These are phyloP conservation scores for Fulica atra DNA, from an alignment of 2,113 vertebrate species.

Conservation along the genomic window DNA sequence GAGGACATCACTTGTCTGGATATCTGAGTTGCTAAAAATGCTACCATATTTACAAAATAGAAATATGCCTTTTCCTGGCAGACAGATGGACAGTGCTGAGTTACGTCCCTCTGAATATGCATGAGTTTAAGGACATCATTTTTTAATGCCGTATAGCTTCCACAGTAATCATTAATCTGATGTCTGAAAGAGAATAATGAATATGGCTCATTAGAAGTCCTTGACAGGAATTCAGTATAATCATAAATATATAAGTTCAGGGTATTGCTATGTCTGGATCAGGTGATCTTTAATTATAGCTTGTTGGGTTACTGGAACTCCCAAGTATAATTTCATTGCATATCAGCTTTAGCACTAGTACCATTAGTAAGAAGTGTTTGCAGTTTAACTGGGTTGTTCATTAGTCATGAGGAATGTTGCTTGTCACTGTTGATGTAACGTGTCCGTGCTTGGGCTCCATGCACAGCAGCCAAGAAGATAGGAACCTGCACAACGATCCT, in stretches of 20 bases:
- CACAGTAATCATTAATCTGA: neutral
- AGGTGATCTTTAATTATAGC: neutral
- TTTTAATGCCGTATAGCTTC: neutral
- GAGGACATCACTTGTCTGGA: neutral
- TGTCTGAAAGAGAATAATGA: neutral
- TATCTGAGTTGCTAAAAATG: neutral
- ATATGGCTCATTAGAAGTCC: neutral
- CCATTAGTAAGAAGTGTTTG: fast-evolving
- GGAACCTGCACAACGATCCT: fast-evolving
- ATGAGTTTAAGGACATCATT: neutral
- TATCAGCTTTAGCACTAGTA: neutral
- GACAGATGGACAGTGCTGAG: neutral
- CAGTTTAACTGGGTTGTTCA: neutral
- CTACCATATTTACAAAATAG: neutral
- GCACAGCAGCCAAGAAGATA: neutral
- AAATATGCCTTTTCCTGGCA: neutral
- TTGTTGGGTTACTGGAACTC: neutral
- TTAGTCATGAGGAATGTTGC: neutral
- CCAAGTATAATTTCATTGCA: neutral
- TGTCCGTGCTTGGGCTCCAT: fast-evolving
- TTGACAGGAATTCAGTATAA: neutral
- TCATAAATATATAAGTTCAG: neutral
- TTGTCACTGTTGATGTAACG: neutral
- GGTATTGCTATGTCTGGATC: neutral
- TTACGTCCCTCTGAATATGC: neutral